Evolutionary conservation across 2,113 vertebrate species (phyloP).

Genomic region (Phalacrocorax brasilianus): DNA sequence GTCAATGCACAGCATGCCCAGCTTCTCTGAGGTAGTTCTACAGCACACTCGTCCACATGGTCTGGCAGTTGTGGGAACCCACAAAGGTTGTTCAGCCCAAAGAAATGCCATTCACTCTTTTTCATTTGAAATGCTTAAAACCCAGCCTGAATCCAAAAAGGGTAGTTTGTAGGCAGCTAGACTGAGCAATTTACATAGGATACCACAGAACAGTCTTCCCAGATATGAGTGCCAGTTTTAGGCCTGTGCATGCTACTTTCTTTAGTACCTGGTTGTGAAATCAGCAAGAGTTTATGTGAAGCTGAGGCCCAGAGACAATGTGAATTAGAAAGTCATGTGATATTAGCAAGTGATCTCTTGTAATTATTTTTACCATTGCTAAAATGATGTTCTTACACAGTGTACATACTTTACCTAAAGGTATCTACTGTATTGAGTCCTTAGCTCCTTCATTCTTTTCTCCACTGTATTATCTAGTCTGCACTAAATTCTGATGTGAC

Average conservation of each 20-base stretch:
- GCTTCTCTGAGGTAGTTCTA: background rate
- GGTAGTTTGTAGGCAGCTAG: background rate
- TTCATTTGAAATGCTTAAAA: background rate
- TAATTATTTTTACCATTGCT: constrained; percentile 33
- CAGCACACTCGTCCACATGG: background rate
- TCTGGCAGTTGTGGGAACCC: background rate
- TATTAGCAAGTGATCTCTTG: constrained; percentile 19
- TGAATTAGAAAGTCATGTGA: background rate
- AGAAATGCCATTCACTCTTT: background rate
- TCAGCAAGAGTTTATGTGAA: constrained; percentile 1
- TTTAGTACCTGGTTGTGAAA: background rate
- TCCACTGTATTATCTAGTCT: background rate
- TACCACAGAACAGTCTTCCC: background rate
- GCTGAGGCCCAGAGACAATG: background rate
- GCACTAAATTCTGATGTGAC: background rate
- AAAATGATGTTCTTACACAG: background rate
- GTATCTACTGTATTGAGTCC: background rate
- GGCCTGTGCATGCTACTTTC: background rate
- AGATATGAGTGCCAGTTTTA: background rate
- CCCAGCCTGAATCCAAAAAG: background rate
- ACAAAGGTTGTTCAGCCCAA: background rate
- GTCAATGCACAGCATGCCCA: background rate
- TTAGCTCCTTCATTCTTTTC: background rate
- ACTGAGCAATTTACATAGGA: background rate
- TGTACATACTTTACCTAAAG: background rate